These are phyloP conservation scores for Campoplex nolae DNA, from an alignment of 2,888 invertebrate species.

Conservation along the genomic window DNA sequence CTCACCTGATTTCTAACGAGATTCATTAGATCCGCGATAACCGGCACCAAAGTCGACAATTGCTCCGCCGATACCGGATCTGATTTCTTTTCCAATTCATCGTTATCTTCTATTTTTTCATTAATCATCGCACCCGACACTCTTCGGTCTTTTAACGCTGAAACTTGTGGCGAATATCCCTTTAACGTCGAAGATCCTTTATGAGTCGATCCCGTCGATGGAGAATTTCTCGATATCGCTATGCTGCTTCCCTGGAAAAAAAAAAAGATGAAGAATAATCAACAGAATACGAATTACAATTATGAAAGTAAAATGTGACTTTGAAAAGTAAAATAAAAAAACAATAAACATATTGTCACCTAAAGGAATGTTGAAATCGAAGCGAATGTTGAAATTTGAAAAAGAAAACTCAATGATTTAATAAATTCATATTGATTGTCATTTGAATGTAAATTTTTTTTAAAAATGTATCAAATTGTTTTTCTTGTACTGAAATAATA, in stretches of 20 bases:
- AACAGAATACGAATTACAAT: neutral
- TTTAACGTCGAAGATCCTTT: neutral
- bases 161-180: conserved; percentile 17
- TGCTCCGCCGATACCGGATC: conserved; percentile 73
- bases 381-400: too few species aligned
- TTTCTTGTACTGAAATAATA: neutral
- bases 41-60: conserved; percentile 77
- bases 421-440: too few species aligned
- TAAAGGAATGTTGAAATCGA: too few species aligned
- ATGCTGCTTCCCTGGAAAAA: conserved; percentile 58
- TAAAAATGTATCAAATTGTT: neutral
- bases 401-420: too few species aligned
- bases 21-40: conserved; percentile 79
- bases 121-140: conserved; percentile 45
- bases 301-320: neutral
- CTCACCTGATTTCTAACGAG: conserved; percentile 76
- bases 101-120: conserved; percentile 19
- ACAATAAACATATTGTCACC: too few species aligned
- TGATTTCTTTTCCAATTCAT: conserved; percentile 67
- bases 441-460: too few species aligned
- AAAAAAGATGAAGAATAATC: neutral
- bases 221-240: conserved; percentile 32
- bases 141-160: conserved; percentile 26
- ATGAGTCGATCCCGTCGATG: conserved; percentile 6
- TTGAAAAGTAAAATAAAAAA: neutral